Conservation (phyloP, 53 echinoderm and acorn worm genomes). For the Actinopyga echinites region DNA sequence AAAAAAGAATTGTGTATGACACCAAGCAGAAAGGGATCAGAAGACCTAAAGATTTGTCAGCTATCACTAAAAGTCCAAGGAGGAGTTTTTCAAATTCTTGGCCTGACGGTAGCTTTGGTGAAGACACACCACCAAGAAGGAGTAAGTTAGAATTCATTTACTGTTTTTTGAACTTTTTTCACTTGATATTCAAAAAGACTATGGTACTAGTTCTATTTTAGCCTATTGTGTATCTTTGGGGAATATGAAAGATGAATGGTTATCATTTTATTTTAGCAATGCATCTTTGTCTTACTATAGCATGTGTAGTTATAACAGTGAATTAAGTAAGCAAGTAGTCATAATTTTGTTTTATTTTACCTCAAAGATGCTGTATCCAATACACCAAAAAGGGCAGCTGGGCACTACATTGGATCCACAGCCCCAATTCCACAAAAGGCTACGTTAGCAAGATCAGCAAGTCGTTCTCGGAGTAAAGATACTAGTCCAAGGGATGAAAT, state of each 20-base stretch:
- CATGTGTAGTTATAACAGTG: too few relatives aligned
- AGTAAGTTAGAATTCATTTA: neutral
- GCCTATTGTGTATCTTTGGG: neutral
- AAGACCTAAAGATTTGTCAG: constrained; percentile 29
- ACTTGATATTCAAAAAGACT: too few relatives aligned
- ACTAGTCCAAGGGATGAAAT: constrained; percentile 54
- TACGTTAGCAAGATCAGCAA: constrained; percentile 86
- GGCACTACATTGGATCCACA: constrained; percentile 1
- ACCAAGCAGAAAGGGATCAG: neutral
- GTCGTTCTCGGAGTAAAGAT: constrained; percentile 57
- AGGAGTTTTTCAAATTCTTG: constrained; percentile 93
- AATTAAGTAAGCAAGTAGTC: too few relatives aligned
- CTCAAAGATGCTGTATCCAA: constrained; percentile 33
- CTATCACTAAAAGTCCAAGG: constrained; percentile 30
- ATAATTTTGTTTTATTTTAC: neutral
- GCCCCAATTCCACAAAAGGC: constrained; percentile 87
- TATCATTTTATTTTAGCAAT: too few relatives aligned
- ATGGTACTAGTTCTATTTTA: too few relatives aligned
- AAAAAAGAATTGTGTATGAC: constrained; percentile 24
- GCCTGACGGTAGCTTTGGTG: constrained; percentile 74
- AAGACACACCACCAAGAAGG: constrained; percentile 17
- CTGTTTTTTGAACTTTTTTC: neutral
- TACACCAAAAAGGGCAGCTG: constrained; percentile 26
- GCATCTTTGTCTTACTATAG: too few relatives aligned
- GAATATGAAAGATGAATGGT: too few relatives aligned